phyloP scores from a whole-genome alignment of 2,113 vertebrate species.

The Siniperca chuatsi region DNA sequence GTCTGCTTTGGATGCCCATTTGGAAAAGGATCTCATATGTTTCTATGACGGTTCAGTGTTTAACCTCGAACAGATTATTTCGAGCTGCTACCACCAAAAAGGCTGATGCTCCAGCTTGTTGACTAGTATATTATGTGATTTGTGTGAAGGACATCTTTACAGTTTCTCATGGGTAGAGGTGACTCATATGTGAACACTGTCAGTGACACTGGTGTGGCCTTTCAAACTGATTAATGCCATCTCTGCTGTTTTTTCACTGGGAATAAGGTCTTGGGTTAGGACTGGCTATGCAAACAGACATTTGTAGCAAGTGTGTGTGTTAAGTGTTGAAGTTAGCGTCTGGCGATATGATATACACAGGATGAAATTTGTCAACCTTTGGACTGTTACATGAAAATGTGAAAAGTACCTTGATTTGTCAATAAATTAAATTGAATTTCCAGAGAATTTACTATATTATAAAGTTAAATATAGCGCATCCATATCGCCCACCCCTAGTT shows the following conservation, averaged over 20 bases:
- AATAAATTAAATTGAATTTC: background rate
- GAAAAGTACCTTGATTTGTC: background rate
- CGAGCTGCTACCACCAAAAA: background rate
- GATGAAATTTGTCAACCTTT: background rate
- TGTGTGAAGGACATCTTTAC: conserved; percentile 21
- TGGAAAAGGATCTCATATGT: no score
- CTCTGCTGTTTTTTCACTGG: background rate
- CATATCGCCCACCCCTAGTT: background rate
- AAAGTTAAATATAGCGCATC: background rate
- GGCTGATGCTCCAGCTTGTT: conserved; percentile 1
- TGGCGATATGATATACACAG: no score
- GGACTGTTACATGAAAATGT: background rate
- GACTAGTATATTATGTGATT: background rate
- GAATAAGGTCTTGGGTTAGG: background rate
- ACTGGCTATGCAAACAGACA: conserved; percentile 9
- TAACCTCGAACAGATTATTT: background rate
- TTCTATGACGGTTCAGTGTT: no score
- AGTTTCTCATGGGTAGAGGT: background rate
- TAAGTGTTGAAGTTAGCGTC: background rate
- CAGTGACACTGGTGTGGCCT: background rate
- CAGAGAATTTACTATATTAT: background rate
- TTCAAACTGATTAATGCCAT: background rate
- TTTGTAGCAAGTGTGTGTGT: background rate
- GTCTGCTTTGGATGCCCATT: background rate
- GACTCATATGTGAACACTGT: conserved; percentile 11